These are phyloP conservation scores for Cataglyphis cursor DNA, from an alignment of 2,888 invertebrate genomes.

Conservation along the genomic window DNA sequence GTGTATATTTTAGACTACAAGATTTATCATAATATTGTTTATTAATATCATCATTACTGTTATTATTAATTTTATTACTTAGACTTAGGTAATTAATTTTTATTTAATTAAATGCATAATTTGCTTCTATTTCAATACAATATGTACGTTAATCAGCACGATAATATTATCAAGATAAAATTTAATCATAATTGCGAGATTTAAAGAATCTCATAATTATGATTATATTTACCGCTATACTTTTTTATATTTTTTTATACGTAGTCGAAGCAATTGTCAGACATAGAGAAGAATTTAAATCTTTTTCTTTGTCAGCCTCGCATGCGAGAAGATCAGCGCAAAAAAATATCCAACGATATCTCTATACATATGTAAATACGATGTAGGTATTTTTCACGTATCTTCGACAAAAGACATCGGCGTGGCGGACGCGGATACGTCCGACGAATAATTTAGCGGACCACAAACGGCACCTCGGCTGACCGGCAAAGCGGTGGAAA, in stretches of 20 bases:
- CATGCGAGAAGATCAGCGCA: slow-evolving; percentile 10
- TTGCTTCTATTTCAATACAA: not conserved
- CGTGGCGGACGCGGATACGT: slow-evolving; percentile 39
- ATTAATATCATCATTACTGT: not conserved
- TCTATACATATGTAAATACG: slow-evolving; percentile 57
- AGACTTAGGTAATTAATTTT: not conserved
- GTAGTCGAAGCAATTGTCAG: not conserved
- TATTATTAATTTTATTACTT: slow-evolving; percentile 3
- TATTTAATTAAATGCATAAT: not conserved
- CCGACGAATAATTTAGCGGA: slow-evolving; percentile 71
- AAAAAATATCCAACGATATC: slow-evolving; percentile 48
- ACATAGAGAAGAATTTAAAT: slow-evolving; percentile 37
- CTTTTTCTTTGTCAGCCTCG: slow-evolving; percentile 1
- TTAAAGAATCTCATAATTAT: not conserved
- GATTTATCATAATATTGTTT: not conserved
- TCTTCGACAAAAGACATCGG: slow-evolving; percentile 67
- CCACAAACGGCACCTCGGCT: slow-evolving; percentile 60
- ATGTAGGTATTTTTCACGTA: slow-evolving; percentile 53
- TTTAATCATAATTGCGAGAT: too few relatives aligned
- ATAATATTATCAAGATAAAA: not conserved
- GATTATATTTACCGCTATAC: not conserved
- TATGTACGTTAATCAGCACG: too few relatives aligned
- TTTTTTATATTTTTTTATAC: not conserved
- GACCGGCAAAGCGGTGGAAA: slow-evolving; percentile 65
- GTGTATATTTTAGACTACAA: not conserved